Evolutionary conservation across 2,888 invertebrate genomes (phyloP).

Genomic region (Scaptomyza tumidula): DNA sequence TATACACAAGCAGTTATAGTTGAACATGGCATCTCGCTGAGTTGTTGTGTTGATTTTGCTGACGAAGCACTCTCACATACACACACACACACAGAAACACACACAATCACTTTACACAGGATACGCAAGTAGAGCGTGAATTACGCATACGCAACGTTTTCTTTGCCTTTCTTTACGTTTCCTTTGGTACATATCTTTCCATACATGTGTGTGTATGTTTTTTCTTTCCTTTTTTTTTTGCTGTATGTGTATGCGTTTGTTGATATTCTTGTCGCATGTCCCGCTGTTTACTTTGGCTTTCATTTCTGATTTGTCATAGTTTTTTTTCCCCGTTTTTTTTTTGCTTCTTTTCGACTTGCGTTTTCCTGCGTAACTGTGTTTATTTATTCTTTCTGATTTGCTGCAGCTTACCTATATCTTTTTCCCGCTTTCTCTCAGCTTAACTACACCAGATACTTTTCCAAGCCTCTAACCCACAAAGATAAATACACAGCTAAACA

Average conservation of each 20-base stretch:
- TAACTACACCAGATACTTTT: slow-evolving; percentile 39
- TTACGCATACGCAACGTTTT: slow-evolving; percentile 79
- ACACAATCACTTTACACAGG: slow-evolving; percentile 35
- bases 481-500: slow-evolving; percentile 21
- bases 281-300: slow-evolving; percentile 73
- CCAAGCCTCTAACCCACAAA: slow-evolving; percentile 15
- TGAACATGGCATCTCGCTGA: slow-evolving; percentile 36
- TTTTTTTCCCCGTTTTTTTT: slow-evolving; percentile 11
- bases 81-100: slow-evolving; percentile 18
- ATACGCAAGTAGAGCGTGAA: slow-evolving; percentile 78
- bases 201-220: slow-evolving; percentile 24
- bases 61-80: slow-evolving; percentile 40
- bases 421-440: slow-evolving; percentile 16
- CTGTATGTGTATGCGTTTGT: slow-evolving; percentile 6
- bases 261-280: slow-evolving; percentile 70
- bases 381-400: slow-evolving; percentile 51
- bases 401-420: slow-evolving; percentile 37
- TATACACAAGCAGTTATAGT: slow-evolving; percentile 21
- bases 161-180: slow-evolving; percentile 52
- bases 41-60: slow-evolving; percentile 64
- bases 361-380: slow-evolving; percentile 60
- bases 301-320: slow-evolving; percentile 45
- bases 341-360: slow-evolving; percentile 37
- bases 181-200: slow-evolving; percentile 39
- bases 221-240: slow-evolving; percentile 24